A percentile compares a stretch with the other conserved stretches of the same genome.
These are phyloP conservation scores for Acinonyx jubatus DNA, from an alignment of 2,113 vertebrate species.

Conservation along the genomic window DNA sequence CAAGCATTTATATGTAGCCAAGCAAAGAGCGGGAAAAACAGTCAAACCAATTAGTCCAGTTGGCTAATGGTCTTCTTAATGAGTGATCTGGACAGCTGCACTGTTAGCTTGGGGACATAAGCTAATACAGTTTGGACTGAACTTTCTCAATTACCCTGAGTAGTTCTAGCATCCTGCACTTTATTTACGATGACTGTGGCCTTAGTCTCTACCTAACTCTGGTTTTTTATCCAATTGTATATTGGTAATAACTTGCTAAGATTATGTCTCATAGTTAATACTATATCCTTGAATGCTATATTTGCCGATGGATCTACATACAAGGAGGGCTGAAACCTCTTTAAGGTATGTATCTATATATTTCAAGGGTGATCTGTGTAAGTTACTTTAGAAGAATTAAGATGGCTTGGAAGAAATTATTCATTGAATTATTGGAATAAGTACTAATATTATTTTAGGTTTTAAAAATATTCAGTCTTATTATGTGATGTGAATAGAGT, in stretches of 20 bases:
- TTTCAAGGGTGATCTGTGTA: neutral
- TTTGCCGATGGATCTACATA: slow-evolving; percentile 28
- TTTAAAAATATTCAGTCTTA: slow-evolving; percentile 66
- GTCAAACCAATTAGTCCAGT: slow-evolving; percentile 43
- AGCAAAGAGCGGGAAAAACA: neutral
- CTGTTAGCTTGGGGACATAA: neutral
- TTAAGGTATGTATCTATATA: neutral
- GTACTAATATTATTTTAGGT: slow-evolving; percentile 58
- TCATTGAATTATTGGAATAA: slow-evolving; percentile 13
- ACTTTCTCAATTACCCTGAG: neutral
- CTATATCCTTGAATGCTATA: neutral
- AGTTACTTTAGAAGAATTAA: slow-evolving; percentile 1
- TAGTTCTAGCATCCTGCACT: neutral
- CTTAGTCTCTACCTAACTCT: neutral
- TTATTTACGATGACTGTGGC: neutral
- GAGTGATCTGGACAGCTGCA: neutral
- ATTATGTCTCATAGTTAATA: neutral
- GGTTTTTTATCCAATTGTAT: neutral
- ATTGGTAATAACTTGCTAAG: neutral
- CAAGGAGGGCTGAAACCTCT: neutral
- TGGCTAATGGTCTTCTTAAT: slow-evolving; percentile 49
- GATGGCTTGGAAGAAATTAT: slow-evolving; percentile 46
- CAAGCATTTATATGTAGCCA: slow-evolving; percentile 41
- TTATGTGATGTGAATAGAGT: slow-evolving; percentile 60
- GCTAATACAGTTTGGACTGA: neutral